These are phyloP conservation scores for Elysia crispata DNA, from an alignment of 2,888 invertebrate species.

Conservation along the genomic window DNA sequence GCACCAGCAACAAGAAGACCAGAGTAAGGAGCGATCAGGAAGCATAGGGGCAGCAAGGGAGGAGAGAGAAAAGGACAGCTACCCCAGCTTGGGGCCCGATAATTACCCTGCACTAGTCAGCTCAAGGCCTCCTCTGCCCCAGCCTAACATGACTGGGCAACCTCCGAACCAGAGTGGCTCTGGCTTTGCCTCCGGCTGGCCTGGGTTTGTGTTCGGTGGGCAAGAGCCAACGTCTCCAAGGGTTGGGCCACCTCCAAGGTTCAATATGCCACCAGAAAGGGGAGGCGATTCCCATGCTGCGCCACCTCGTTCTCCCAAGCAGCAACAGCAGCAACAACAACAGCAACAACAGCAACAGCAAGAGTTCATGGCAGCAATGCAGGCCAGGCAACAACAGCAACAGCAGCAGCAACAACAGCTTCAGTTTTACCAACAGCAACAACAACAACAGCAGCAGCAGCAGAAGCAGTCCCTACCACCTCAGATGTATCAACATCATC, in stretches of 20 bases:
- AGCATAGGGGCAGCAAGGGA: no score
- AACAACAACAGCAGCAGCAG: conserved; percentile 26
- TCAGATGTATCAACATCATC: conserved; percentile 33
- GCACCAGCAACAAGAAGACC: no score
- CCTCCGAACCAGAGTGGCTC: no score
- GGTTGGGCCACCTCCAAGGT: conserved; percentile 26
- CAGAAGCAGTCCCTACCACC: conserved; percentile 27
- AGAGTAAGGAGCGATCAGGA: no score
- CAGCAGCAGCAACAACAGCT: conserved; percentile 38
- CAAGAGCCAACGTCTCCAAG: conserved; percentile 17
- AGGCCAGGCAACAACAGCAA: conserved; percentile 37
- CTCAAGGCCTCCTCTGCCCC: conserved; percentile 6
- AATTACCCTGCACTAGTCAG: conserved; percentile 45
- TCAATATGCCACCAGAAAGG: conserved; percentile 1
- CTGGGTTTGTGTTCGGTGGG: no score
- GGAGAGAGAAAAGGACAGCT: conserved; percentile 19
- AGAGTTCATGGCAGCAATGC: no score
- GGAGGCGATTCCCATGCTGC: no score
- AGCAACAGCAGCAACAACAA: no score
- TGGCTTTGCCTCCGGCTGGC: no score
- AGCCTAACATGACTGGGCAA: no score
- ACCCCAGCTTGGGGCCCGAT: conserved; percentile 39
- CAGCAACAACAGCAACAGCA: no score
- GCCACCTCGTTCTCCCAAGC: no score
- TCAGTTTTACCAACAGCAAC: not conserved